Conservation (phyloP, 2,888 invertebrate species). For the Tachina lurida region DNA sequence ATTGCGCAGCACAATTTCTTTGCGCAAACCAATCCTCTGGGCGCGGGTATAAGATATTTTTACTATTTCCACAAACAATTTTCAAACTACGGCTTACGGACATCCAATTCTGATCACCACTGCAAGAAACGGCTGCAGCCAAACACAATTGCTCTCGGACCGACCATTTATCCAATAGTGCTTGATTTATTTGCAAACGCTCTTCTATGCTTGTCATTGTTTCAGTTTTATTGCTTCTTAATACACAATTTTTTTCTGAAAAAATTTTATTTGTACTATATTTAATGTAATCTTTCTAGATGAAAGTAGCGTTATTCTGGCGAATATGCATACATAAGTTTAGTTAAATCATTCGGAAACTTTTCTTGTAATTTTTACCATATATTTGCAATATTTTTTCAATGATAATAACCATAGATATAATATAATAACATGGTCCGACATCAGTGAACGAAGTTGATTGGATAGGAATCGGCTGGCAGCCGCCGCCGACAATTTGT, state of each 20-base stretch:
- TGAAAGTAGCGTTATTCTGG: background rate
- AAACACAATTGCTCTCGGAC: conserved; percentile 92
- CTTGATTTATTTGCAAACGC: conserved; percentile 85
- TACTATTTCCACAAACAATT: conserved; percentile 85
- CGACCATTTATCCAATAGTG: conserved; percentile 93
- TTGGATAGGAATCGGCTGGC: too few species aligned
- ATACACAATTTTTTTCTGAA: background rate
- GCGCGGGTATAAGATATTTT: conserved; percentile 82
- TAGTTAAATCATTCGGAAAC: too few species aligned
- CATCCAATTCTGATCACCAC: conserved; percentile 93
- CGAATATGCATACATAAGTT: too few species aligned
- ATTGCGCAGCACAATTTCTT: conserved; percentile 95
- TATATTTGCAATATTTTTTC: too few species aligned
- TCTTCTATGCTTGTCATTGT: conserved; percentile 75
- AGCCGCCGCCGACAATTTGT: too few species aligned
- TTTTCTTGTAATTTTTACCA: too few species aligned
- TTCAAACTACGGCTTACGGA: conserved; percentile 85
- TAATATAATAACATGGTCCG: too few species aligned
- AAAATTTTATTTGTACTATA: background rate
- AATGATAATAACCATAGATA: too few species aligned
- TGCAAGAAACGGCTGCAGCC: conserved; percentile 93
- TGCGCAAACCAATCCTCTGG: conserved; percentile 94
- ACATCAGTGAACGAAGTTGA: too few species aligned
- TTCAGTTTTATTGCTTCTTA: background rate
- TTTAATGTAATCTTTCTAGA: background rate